Percentiles rank a stretch among this genome's conserved stretches.
Evolutionary conservation across 2,797 vertebrate species (phyloP).

Genomic region (Gobionotothen gibberifrons): DNA sequence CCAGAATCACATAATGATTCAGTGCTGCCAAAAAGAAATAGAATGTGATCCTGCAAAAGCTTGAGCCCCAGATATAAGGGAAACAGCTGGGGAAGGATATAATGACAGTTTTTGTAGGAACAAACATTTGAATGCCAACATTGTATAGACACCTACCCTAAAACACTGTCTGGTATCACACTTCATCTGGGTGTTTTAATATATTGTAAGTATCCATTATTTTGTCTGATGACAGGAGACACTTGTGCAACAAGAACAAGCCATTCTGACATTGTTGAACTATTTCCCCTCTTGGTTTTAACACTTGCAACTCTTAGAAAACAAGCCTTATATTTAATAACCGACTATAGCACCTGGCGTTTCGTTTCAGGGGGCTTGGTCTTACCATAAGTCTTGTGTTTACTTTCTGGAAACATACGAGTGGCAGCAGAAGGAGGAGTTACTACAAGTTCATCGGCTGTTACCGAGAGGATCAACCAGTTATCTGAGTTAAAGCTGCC

Average conservation of each 20-base stretch:
- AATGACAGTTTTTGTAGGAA: not conserved
- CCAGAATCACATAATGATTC: slow-evolving; percentile 17
- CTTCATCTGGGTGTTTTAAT: not conserved
- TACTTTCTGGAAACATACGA: slow-evolving; percentile 14
- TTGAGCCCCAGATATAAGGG: not conserved
- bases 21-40: not conserved
- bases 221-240: not conserved
- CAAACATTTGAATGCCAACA: not conserved
- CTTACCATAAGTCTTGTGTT: slow-evolving; percentile 13
- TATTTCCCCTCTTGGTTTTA: not conserved
- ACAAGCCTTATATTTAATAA: not conserved
- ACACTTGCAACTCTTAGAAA: not conserved
- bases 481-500: slow-evolving; percentile 4
- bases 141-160: not conserved
- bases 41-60: not conserved
- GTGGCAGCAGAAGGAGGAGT: not conserved
- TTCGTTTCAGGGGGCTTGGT: slow-evolving; percentile 2
- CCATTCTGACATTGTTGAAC: not conserved
- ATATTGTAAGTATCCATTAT: not conserved
- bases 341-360: not conserved
- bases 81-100: not conserved
- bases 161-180: not conserved
- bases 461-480: not conserved
- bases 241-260: not conserved
- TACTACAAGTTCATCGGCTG: not conserved